Base-by-base conservation (phyloP, 1,140 invertebrate genomes). In the Pseudomyrmex flavicornis region DNA sequence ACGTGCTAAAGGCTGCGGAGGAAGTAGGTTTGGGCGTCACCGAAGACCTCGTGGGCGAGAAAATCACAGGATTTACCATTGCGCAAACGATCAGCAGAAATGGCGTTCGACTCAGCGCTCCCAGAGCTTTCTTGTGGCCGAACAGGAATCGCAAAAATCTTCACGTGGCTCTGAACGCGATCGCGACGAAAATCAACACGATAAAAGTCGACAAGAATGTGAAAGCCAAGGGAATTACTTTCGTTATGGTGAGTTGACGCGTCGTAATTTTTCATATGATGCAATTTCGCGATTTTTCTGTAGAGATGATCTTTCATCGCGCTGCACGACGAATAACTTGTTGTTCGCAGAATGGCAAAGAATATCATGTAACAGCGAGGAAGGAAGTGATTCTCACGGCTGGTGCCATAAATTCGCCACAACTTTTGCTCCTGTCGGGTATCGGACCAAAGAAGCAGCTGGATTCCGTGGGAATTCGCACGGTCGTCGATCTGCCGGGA, bases 51-150 rank as follows among this genome's bases (percentile, higher is more conserved):
- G 95, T 96, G 85, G 96, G 96, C 1, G 90, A 91, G 0, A 92
- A 94, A 26, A 93, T 94, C 84, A 93, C 92, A 1, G 95, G 95
- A 3, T 94, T 95, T 79, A 91, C 90, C 12, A 70, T 94, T 0
- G 89, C 90, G 62, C 96, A 95, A 93, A 96, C 92, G 61, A 96
- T 95, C 9, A 95, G 80, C 52, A 94, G 96, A 68, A 91, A 96
- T 80, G 97, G 97, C 1, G 95, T 95, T 3, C 93, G 97, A 59
- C 95, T 96, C 86, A 97, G 95, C 89, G 95, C 95, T 17, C 94
- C 96, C 2, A 93, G 95, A 82, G 96, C 96, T 0, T 97, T 96
- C 90, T 90, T 97, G 0, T 89, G 95, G 54, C 96, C 97, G 3
- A 92, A 93, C 56, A 91, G 95, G 26, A 87, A 95, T 82, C 93